phyloP scores from a whole-genome alignment of 1,140 invertebrate genomes.

The Pteromalus puparum region DNA sequence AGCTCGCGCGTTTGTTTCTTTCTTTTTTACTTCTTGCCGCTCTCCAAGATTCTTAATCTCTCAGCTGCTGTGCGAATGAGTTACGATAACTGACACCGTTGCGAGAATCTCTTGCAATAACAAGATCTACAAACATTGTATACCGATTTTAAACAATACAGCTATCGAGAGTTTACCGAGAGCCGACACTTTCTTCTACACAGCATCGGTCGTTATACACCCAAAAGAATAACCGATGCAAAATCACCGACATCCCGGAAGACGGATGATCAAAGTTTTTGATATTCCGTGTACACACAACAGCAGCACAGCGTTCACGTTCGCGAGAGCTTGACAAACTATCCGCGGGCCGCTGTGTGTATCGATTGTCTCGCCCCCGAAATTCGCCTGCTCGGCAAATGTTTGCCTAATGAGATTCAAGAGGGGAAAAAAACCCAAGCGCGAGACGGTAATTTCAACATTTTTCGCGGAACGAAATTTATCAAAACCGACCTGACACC shows the following conservation, averaged over 20 bases:
- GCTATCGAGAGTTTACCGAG: no score
- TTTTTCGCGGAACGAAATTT: background rate
- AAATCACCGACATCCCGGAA: no score
- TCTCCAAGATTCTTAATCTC: background rate
- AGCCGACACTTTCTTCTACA: no score
- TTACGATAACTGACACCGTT: background rate
- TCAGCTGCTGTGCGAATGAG: no score
- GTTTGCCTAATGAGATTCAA: background rate
- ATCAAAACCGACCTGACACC: background rate
- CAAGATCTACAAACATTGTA: background rate
- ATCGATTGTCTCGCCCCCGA: background rate
- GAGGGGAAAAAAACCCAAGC: background rate
- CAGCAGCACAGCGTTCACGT: no score
- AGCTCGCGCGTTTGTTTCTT: background rate
- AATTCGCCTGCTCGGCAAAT: no score
- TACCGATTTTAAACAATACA: no score
- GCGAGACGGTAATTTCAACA: no score
- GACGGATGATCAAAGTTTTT: no score
- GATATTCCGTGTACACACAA: no score
- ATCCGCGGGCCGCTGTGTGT: background rate
- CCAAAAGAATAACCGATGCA: no score
- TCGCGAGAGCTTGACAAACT: background rate
- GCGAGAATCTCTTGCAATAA: background rate
- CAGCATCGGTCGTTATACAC: no score
- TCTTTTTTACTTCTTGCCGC: background rate